Evolutionary conservation across 2,888 invertebrate species (phyloP), one percentile per base, ranked within the genome.

Genomic region (Papilio gigon): DNA sequence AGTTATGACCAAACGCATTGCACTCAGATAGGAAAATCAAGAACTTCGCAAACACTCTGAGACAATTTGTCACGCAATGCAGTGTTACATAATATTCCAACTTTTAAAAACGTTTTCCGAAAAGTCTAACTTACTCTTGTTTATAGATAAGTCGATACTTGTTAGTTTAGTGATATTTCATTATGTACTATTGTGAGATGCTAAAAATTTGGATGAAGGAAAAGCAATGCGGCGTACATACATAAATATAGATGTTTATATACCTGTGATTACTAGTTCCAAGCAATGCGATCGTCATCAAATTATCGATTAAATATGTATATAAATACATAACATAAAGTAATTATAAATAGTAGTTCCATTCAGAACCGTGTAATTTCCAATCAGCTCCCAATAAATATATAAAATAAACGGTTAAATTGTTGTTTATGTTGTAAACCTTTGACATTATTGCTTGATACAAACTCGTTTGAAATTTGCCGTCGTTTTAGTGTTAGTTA

Each of bases 381-480:
- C 65, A 70, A 71, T 71, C 59, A 73, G 67, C 65, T 71, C 68
- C 70, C 61, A 71, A 71, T 68, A 72, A 70, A 73, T 71, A 68
- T 70, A 72, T 72, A 66, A 70, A 73, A 75, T 65, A 72, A 70
- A 70, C 70, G 73, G 62, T 71, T 68, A 68, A 72, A 75, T 70
- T 68, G 59, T 70, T 67, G 50, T 68, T 56, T 35, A 63, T 61
- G 70, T 62, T 68, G 66, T 73, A 71, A 71, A 71, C 71, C 71
- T 72, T 71, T 71, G 71, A 47, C n/a, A 61, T 50, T 60, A 6
- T 11, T 17, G 22, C 27, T 12, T 33, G 40, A 53, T 22, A 27
- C 27, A 66, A 67, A 61, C 40, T 37, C 50, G 67, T 67, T 67
- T 61, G 20, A 61, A 35, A 37, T 47, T 53, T 61, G 22, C 30